Evolutionary conservation across 2,113 vertebrate genomes (phyloP), one percentile per base, ranked within the genome.

Genomic region (Origma solitaria): DNA sequence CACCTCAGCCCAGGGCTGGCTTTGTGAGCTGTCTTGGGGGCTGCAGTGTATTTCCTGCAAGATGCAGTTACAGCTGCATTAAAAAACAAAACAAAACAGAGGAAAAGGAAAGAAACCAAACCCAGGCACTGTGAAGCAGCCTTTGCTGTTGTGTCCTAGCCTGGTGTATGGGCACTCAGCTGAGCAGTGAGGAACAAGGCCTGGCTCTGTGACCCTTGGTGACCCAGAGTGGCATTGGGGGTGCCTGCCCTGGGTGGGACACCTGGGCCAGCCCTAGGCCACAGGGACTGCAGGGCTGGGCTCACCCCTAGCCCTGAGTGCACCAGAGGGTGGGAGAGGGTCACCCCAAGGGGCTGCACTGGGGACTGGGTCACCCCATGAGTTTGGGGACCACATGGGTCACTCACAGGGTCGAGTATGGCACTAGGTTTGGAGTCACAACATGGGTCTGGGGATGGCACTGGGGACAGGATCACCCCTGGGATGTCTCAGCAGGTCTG

Each of bases 171-270:
- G 50, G 30, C 1, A 3, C 54, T 25, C 11, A 31, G 44, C 44
- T 19, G 31, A 25, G 37, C 18, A 37, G 30, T 11, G 51, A 60
- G 66, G 45, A 70, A 6, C 61, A 25, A 37, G 19, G 18, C 42
- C 76, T n/a, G 58, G 33, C 4, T 53, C n/a, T 19, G 13, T 1
- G 6, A 4, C 23, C 12, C 15, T 24, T 1, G 9, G 54, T 44
- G 61, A 38, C 56, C 30, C 30, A 6, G 19, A 0, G 1, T 37
- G 50, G 27, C 42, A 4, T 0, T n/a, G 16, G 31, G 24, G 8
- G 9, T 27, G 57, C 19, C 27, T 49, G 42, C 15, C 33, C 33
- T 21, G 35, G 3, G 18, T 10, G 27, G 56, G 35, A 25, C 28
- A 33, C 2, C 17, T 2, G n/a, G 15, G 15, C 21, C 37, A 45